phyloP scores from a whole-genome alignment of 2,888 invertebrate genomes.

The Pseudococcus viburni region DNA sequence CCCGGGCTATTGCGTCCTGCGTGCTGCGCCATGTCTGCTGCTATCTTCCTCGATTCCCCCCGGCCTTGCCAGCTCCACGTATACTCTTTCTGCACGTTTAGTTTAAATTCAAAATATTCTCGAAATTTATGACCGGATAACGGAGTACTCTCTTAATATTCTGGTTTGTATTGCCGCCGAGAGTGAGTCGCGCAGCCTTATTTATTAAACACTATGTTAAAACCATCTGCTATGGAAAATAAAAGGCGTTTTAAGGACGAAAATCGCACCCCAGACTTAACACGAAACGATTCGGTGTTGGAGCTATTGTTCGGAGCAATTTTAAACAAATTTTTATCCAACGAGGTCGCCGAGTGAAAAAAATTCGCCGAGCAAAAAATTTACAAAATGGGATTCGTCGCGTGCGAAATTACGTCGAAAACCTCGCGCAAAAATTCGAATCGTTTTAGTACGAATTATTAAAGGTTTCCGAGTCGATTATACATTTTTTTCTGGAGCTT shows the following conservation, averaged over 20 bases:
- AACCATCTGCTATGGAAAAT: conserved; percentile 42
- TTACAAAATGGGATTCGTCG: background rate
- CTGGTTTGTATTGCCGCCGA: background rate
- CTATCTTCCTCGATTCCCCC: background rate
- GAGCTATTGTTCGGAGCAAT: background rate
- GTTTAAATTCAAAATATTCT: conserved; percentile 39
- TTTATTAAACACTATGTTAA: conserved; percentile 44
- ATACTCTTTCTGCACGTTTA: background rate
- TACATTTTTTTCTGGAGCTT: too few species aligned
- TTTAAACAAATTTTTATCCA: background rate
- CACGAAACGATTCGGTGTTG: background rate
- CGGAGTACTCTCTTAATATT: conserved; percentile 13
- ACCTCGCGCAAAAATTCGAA: background rate
- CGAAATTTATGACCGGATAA: conserved; percentile 41
- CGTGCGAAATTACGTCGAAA: background rate
- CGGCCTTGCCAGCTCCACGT: background rate
- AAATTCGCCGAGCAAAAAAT: background rate
- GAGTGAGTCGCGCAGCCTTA: conserved; percentile 19
- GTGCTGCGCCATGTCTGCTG: background rate
- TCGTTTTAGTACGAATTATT: background rate
- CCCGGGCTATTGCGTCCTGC: background rate
- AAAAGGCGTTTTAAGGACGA: conserved; percentile 7
- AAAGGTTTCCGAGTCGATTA: background rate
- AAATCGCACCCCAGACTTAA: conserved; percentile 9
- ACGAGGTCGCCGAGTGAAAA: background rate